A percentile compares a stretch with the other conserved stretches of the same genome.
Evolutionary conservation across 2,888 invertebrate genomes (phyloP).

Genomic region (Euzophera pinguis): DNA sequence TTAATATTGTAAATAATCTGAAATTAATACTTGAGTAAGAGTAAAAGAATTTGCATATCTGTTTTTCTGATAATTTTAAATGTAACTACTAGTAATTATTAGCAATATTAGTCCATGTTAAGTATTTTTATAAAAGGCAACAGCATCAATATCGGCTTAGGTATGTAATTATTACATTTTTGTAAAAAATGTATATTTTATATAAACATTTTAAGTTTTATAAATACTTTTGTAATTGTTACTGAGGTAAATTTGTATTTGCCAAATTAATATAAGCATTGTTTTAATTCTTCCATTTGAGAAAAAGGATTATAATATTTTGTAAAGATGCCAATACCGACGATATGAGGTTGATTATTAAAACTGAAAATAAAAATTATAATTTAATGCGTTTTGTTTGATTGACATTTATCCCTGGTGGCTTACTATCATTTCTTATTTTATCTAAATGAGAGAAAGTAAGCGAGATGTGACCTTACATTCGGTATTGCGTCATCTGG

Average conservation of each 20-base stretch:
- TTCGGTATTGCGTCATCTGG: no score
- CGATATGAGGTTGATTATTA: constrained; percentile 63
- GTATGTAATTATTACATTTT: constrained; percentile 60
- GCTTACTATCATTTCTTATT: no score
- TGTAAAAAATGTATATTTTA: constrained; percentile 77
- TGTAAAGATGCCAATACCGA: constrained; percentile 73
- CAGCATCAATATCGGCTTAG: constrained; percentile 52
- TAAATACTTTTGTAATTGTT: constrained; percentile 68
- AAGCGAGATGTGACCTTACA: no score
- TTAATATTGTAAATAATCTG: constrained; percentile 62
- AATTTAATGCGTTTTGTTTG: constrained; percentile 62
- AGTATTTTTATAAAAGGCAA: constrained; percentile 63
- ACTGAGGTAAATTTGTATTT: constrained; percentile 70
- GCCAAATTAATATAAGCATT: constrained; percentile 75
- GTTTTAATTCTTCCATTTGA: constrained; percentile 73
- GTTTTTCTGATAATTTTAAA: constrained; percentile 51
- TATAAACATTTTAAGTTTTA: constrained; percentile 61
- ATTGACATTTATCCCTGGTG: no score
- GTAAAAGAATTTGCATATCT: constrained; percentile 60
- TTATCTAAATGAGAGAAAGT: no score
- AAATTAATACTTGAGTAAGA: constrained; percentile 48
- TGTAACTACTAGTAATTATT: constrained; percentile 43
- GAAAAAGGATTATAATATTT: constrained; percentile 71
- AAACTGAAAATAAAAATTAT: constrained; percentile 74
- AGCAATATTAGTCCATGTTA: constrained; percentile 60